Evolutionary conservation across 2,113 vertebrate genomes (phyloP).

Genomic region (Spea multiplicata): DNA sequence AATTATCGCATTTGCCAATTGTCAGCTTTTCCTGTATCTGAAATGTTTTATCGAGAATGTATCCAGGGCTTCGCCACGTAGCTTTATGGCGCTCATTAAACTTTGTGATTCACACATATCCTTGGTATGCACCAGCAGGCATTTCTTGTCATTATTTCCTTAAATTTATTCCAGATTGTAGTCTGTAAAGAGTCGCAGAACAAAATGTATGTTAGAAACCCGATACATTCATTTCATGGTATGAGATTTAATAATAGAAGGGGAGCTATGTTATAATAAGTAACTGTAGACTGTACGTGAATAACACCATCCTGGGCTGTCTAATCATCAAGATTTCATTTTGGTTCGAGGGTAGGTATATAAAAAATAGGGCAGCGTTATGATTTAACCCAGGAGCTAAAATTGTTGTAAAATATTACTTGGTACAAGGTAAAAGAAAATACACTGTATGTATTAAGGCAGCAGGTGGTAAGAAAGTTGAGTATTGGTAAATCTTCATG

Average conservation of each 20-base stretch:
- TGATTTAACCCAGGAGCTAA: too few species aligned
- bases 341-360: too few species aligned
- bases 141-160: slow-evolving; percentile 1
- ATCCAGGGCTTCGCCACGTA: neutral
- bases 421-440: too few species aligned
- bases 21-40: slow-evolving; percentile 17
- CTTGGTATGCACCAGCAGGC: neutral
- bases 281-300: too few species aligned
- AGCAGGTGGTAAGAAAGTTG: too few species aligned
- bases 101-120: slow-evolving; percentile 13
- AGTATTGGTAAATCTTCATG: too few species aligned
- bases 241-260: neutral
- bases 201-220: slow-evolving; percentile 3
- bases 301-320: too few species aligned
- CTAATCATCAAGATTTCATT: too few species aligned
- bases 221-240: neutral
- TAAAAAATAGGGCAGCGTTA: too few species aligned
- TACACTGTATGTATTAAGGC: too few species aligned
- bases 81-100: slow-evolving; percentile 25
- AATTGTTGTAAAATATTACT: too few species aligned
- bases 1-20: neutral
- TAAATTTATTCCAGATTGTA: neutral
- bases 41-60: slow-evolving; percentile 4
- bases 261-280: too few species aligned
- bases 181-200: slow-evolving; percentile 8